Evolutionary conservation across 2,888 invertebrate species (phyloP).

Genomic region (Metalampra italica): DNA sequence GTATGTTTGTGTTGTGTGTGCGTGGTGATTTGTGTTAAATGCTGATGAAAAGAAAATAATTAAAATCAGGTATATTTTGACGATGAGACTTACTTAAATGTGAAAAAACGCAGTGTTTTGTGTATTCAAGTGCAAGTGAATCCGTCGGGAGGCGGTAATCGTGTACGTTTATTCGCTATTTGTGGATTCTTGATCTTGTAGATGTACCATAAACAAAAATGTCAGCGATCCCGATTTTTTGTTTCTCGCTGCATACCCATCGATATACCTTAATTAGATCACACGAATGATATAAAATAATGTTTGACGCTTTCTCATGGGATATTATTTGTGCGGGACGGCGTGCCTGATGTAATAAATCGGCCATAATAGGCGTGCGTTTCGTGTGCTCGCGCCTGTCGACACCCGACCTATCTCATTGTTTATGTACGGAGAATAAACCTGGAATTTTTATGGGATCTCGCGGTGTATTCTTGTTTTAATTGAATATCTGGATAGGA

Average conservation of each 20-base stretch:
- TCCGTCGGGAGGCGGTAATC: conserved; percentile 77
- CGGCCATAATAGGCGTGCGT: conserved; percentile 75
- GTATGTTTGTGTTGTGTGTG: conserved; percentile 79
- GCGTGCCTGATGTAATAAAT: conserved; percentile 60
- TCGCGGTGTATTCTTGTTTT: conserved; percentile 52
- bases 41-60: conserved; percentile 74
- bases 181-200: conserved; percentile 76
- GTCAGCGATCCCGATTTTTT: conserved; percentile 79
- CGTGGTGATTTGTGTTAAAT: conserved; percentile 79
- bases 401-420: conserved; percentile 76
- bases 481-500: conserved; percentile 53
- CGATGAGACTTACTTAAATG: conserved; percentile 74
- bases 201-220: conserved; percentile 80
- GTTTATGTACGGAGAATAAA: conserved; percentile 77
- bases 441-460: conserved; percentile 72
- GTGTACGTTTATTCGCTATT: conserved; percentile 76
- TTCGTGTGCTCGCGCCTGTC: conserved; percentile 70
- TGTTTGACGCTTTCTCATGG: conserved; percentile 63
- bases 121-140: conserved; percentile 74
- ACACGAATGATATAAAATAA: conserved; percentile 74
- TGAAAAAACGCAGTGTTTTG: conserved; percentile 70
- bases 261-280: conserved; percentile 74
- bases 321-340: conserved; percentile 41
- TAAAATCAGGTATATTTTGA: conserved; percentile 67
- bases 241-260: conserved; percentile 75